A percentile compares a stretch with the other conserved stretches of the same genome.
These are phyloP conservation scores for Drosophila picticornis DNA, from an alignment of 2,888 invertebrate species.

Conservation along the genomic window DNA sequence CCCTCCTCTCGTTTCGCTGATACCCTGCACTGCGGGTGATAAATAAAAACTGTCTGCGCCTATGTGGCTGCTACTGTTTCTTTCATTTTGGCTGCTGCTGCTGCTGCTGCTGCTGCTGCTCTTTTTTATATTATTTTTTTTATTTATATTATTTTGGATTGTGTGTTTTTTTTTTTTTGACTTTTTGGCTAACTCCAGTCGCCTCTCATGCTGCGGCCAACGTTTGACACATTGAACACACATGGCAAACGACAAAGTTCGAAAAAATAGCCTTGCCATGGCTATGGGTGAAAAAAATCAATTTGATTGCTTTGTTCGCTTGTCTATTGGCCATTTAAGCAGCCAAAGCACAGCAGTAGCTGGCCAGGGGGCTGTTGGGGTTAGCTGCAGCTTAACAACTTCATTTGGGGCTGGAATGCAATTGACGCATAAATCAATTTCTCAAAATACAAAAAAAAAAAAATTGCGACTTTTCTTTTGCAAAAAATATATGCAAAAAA, in stretches of 20 bases:
- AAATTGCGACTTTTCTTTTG: background rate
- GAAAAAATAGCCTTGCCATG: slow-evolving; percentile 27
- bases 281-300: slow-evolving; percentile 53
- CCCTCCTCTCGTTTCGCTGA: slow-evolving; percentile 11
- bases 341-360: slow-evolving; percentile 8
- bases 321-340: slow-evolving; percentile 73
- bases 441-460: slow-evolving; percentile 20
- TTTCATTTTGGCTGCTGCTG: slow-evolving; percentile 22
- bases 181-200: slow-evolving; percentile 57
- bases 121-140: slow-evolving; percentile 12
- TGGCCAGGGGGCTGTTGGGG: background rate
- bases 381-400: slow-evolving; percentile 72
- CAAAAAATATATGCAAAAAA: slow-evolving; percentile 8
- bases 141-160: too few species aligned
- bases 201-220: background rate
- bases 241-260: slow-evolving; percentile 50
- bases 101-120: slow-evolving; percentile 4
- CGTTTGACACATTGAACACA: slow-evolving; percentile 57
- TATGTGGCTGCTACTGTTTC: slow-evolving; percentile 62
- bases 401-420: slow-evolving; percentile 54
- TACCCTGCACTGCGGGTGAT: slow-evolving; percentile 61
- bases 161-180: slow-evolving; percentile 44
- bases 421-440: slow-evolving; percentile 63
- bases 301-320: slow-evolving; percentile 68
- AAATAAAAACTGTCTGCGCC: slow-evolving; percentile 82